Evolutionary conservation across 2,797 vertebrate genomes (phyloP).

Genomic region (Hoplostethus mediterraneus): DNA sequence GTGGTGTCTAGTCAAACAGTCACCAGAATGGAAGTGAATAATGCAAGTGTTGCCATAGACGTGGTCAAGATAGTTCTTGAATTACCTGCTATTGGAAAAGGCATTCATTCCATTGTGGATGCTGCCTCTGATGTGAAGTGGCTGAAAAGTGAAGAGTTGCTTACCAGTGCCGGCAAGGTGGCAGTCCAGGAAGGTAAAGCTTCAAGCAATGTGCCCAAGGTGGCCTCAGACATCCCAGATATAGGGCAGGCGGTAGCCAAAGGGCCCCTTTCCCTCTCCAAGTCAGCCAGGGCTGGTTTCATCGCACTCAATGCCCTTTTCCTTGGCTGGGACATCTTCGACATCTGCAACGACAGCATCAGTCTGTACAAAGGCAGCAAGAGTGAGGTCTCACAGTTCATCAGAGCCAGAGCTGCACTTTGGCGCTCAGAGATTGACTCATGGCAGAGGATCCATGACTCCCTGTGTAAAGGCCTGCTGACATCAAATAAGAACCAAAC

Average conservation of each 20-base stretch:
- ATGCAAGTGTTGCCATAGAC: fast-evolving
- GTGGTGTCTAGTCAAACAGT: conserved; percentile 18
- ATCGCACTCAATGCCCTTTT: conserved; percentile 76
- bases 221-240: conserved; percentile 76
- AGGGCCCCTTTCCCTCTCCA: conserved; percentile 57
- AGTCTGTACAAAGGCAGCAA: conserved; percentile 76
- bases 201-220: conserved; percentile 52
- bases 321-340: conserved; percentile 77
- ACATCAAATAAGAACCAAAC: conserved; percentile 31
- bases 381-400: conserved; percentile 66
- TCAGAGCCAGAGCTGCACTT: conserved; percentile 75
- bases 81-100: conserved; percentile 6
- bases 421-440: conserved; percentile 76
- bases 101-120: conserved; percentile 58
- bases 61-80: background rate
- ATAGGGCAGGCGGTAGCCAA: conserved; percentile 73
- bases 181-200: conserved; percentile 59
- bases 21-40: background rate
- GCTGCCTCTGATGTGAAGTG: conserved; percentile 24
- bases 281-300: conserved; percentile 64
- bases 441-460: conserved; percentile 70
- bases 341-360: conserved; percentile 81
- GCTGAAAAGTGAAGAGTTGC: conserved; percentile 50
- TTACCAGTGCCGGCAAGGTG: conserved; percentile 30
- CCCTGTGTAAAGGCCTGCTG: conserved; percentile 51